These are phyloP conservation scores for Hypselothyrea guttata DNA, from an alignment of 2,888 invertebrate species.

Conservation along the genomic window DNA sequence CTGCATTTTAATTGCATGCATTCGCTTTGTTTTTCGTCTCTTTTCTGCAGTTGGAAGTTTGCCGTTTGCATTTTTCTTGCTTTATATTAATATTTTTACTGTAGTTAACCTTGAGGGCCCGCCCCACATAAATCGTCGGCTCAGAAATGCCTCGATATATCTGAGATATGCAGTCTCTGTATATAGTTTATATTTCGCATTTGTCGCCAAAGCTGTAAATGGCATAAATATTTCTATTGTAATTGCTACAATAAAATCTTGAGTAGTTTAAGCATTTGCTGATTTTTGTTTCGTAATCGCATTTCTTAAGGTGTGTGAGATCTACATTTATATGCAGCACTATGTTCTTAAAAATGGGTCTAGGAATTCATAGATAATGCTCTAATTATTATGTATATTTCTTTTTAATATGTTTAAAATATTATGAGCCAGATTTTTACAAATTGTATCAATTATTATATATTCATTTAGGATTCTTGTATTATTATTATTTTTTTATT, in stretches of 20 bases:
- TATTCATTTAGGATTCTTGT: too few relatives aligned
- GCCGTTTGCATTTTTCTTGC: slow-evolving; percentile 1
- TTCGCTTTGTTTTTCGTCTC: slow-evolving; percentile 45
- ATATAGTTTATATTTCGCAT: slow-evolving; percentile 18
- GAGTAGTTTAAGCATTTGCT: slow-evolving; percentile 19
- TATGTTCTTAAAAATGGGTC: too few relatives aligned
- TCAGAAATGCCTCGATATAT: slow-evolving; percentile 17
- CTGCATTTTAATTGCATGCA: slow-evolving; percentile 71
- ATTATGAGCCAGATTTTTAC: too few relatives aligned
- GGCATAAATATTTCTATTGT: slow-evolving; percentile 26
- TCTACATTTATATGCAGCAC: too few relatives aligned
- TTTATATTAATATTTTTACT: slow-evolving; percentile 14
- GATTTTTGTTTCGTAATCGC: background rate
- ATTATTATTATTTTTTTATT: too few relatives aligned
- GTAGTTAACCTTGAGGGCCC: slow-evolving; percentile 50
- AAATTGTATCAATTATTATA: too few relatives aligned
- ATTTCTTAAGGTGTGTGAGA: background rate
- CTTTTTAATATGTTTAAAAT: too few relatives aligned
- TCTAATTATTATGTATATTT: too few relatives aligned
- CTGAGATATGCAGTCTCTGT: too few relatives aligned
- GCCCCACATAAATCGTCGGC: slow-evolving; percentile 45
- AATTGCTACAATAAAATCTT: slow-evolving; percentile 27
- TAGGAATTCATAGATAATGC: too few relatives aligned
- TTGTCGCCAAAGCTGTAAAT: slow-evolving; percentile 35
- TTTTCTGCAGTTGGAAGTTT: slow-evolving; percentile 24